Evolutionary conservation across 2,888 invertebrate genomes (phyloP), one percentile per base, ranked within the genome.

Genomic region (Xanthostigma xanthostigma): DNA sequence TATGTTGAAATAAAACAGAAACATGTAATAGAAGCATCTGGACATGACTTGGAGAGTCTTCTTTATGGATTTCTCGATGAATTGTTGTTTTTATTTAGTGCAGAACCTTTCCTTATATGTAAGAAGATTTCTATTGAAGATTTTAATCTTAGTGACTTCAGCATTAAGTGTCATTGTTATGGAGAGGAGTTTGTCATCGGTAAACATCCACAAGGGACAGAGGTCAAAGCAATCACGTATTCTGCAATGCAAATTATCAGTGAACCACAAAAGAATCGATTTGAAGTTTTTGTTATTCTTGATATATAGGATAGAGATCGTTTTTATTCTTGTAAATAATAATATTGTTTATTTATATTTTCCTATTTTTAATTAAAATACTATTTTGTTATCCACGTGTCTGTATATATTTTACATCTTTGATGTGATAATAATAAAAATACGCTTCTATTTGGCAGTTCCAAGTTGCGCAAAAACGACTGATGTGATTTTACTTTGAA

Each of bases 211-310:
- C 97, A 95, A 70, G 97, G 96, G 11, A 85, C 92, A 2, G 98
- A 99, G 71, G 93, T 98, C 3, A 98, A 98, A 67, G 98, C 98
- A 36, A 98, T 99, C 55, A 98, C 98, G 5, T 99, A 98, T 69
- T 96, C 97, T 8, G 93, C 95, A 48, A 97, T 98, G 97, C 96
- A 98, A 71, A 78, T 89, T 54, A 71, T 92, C 55, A 79, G 84
- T 59, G 73, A 78, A 56, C 76, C 79, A 41, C 74, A 83, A 56
- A 76, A 78, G 58, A 78, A 78, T 54, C 75, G 78, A 59, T 81
- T 78, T 68, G 92, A 97, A 75, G 74, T 96, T 42, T 98, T 89
- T 81, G 96, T 97, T 58, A 97, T 98, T 65, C 87, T 97, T 66
- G 97, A 98, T 72, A 96, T 98, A 68, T 96, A 70, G 72, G 52